Evolutionary conservation across 1,140 invertebrate genomes (phyloP), one percentile per base, ranked within the genome.

Genomic region (Procambarus clarkii): DNA sequence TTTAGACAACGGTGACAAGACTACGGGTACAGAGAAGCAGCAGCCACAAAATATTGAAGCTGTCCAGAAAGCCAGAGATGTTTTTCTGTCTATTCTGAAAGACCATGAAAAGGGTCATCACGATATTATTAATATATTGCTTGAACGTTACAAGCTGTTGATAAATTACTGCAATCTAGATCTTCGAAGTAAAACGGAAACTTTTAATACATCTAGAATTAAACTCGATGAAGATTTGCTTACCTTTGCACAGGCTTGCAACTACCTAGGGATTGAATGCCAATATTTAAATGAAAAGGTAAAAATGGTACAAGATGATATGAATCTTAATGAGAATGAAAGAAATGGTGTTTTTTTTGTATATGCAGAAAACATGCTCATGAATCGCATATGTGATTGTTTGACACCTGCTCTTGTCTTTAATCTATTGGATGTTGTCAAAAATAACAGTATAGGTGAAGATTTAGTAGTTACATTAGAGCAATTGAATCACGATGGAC

Each of bases 361-460:
- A 48, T 81, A 88, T 71, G 77, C 86, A 50, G 86, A 88, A 80
- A 88, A 88, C 34, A 60, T 88, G 11, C 58, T 80, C 34, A 88
- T 88, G 64, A 81, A 4, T 48, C 78, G 45, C 45, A 71, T 88
- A 13, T 88, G 86, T 88, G 86, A 88, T 24, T 11, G 24, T 18
- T 50, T 88, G 9, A 81, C 86, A 21, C n/a, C 78, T 34, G 45
- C 58, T 2, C 78, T 81, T 64, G 86, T 88, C 4, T 81, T 81
- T 24, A 50, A 71, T 3, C 50, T 88, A 54, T 88, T 71, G 13
- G 15, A 34, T 46, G 34, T 80, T 1, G 24, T 81, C 7, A 81
- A 21, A 24, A 48, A 71, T 21, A n/a, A 34, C 11, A 15, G 24
- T 18, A 44, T 44, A 54, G 46, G n/a, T 2, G 44, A 44, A n/a